Percentiles rank a stretch among this genome's conserved stretches.
phyloP scores from a whole-genome alignment of 1,140 invertebrate species.

The Musca vetustissima region DNA sequence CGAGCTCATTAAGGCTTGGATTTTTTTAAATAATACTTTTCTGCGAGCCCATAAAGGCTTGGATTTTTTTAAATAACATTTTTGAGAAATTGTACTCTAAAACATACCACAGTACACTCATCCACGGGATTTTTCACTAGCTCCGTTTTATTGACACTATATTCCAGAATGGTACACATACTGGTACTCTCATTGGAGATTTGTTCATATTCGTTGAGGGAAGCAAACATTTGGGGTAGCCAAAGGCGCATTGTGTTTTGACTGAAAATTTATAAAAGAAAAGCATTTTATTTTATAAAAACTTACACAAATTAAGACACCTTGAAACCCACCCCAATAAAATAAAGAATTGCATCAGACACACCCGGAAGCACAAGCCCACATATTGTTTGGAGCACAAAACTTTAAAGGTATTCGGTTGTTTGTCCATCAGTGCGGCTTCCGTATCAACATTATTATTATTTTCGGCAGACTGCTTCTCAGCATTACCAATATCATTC shows the following conservation, averaged over 20 bases:
- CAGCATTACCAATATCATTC: background rate
- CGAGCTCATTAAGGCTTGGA: too few species aligned
- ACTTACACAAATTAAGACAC: too few species aligned
- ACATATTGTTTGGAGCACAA: slow-evolving; percentile 46
- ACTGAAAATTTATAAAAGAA: slow-evolving; percentile 13
- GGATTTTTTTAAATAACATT: too few species aligned
- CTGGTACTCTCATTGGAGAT: slow-evolving; percentile 29
- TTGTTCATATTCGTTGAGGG: slow-evolving; percentile 45
- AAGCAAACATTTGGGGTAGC: slow-evolving; percentile 51
- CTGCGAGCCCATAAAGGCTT: too few species aligned
- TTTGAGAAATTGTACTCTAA: too few species aligned
- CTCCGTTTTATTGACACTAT: slow-evolving; percentile 45
- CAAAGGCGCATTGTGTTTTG: slow-evolving; percentile 53
- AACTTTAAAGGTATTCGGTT: slow-evolving; percentile 42
- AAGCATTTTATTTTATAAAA: too few species aligned
- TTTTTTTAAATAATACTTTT: too few species aligned
- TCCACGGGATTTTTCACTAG: slow-evolving; percentile 7
- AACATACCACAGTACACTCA: slow-evolving; percentile 24
- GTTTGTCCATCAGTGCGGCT: slow-evolving; percentile 21
- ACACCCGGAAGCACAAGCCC: slow-evolving; percentile 39
- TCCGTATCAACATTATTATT: slow-evolving; percentile 2
- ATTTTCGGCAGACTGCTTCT: background rate
- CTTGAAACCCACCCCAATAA: slow-evolving; percentile 36
- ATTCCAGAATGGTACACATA: slow-evolving; percentile 52
- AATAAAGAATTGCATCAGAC: slow-evolving; percentile 49